phyloP scores from a whole-genome alignment of 2,888 invertebrate genomes.

The Rambutsinella grinnellia region DNA sequence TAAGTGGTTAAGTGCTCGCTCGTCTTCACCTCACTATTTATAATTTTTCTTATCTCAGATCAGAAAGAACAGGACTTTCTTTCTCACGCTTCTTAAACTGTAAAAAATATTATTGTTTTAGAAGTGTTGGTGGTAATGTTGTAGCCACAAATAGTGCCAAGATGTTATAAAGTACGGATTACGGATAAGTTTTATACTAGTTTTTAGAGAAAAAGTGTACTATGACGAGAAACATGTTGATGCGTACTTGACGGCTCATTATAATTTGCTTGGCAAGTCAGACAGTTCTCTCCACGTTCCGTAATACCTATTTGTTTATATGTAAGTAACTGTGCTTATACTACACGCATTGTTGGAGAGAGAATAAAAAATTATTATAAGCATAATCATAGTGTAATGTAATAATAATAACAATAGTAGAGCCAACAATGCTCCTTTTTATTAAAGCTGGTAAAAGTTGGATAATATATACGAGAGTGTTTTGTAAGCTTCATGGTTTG shows the following conservation, averaged over 20 bases:
- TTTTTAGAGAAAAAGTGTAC: neutral
- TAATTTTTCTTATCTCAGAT: neutral
- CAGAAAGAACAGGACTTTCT: constrained; percentile 24
- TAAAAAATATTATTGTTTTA: constrained; percentile 8
- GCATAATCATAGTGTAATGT: constrained; percentile 1
- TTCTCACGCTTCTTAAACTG: constrained; percentile 42
- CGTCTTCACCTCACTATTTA: neutral
- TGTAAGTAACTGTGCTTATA: neutral
- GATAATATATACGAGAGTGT: neutral
- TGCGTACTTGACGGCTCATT: constrained; percentile 44
- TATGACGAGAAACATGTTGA: constrained; percentile 17
- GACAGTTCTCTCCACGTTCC: neutral
- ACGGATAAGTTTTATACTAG: neutral
- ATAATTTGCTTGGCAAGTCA: constrained; percentile 3
- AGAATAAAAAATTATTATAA: neutral
- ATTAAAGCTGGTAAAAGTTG: neutral
- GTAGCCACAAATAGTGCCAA: neutral
- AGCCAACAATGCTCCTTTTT: neutral
- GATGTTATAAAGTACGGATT: neutral
- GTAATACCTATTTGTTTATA: neutral
- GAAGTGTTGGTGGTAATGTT: constrained; percentile 1
- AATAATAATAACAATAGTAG: neutral
- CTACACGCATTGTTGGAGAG: neutral
- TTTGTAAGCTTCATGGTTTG: neutral
- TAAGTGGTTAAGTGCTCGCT: neutral